Conservation (phyloP, 2,888 invertebrate genomes). For the Elegia similella region DNA sequence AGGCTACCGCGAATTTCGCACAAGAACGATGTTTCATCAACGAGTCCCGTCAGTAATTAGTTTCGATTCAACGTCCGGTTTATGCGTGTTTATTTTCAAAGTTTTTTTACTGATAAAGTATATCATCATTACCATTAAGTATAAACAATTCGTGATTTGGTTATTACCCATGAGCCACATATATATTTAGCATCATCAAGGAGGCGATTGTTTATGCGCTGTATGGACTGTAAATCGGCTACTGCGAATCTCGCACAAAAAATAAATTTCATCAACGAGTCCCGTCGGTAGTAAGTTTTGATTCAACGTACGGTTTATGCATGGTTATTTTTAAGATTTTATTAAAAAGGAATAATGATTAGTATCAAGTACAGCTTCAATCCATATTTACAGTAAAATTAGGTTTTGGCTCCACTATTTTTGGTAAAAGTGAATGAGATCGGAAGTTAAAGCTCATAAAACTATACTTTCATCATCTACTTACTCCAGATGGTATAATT, state of each 20-base stretch:
- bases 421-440: too few species aligned
- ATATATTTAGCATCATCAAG: conserved; percentile 58
- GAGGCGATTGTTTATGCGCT: conserved; percentile 56
- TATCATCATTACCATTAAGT: conserved; percentile 16
- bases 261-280: conserved; percentile 65
- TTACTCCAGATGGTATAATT: not conserved
- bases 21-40: conserved; percentile 71
- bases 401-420: too few species aligned
- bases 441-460: not conserved
- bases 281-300: conserved; percentile 61
- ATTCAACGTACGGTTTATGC: conserved; percentile 45
- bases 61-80: conserved; percentile 44
- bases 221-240: conserved; percentile 46
- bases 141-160: conserved; percentile 46
- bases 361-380: too few species aligned
- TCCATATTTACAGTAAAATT: too few species aligned
- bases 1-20: conserved; percentile 55
- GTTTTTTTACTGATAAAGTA: too few species aligned
- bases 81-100: conserved; percentile 33
- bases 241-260: conserved; percentile 62
- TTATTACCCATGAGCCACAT: conserved; percentile 41
- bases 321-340: conserved; percentile 18
- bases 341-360: too few species aligned
- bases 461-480: not conserved
- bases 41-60: conserved; percentile 62